These are phyloP conservation scores for Amaurobius ferox DNA, from an alignment of 2,888 invertebrate genomes.

Conservation along the genomic window DNA sequence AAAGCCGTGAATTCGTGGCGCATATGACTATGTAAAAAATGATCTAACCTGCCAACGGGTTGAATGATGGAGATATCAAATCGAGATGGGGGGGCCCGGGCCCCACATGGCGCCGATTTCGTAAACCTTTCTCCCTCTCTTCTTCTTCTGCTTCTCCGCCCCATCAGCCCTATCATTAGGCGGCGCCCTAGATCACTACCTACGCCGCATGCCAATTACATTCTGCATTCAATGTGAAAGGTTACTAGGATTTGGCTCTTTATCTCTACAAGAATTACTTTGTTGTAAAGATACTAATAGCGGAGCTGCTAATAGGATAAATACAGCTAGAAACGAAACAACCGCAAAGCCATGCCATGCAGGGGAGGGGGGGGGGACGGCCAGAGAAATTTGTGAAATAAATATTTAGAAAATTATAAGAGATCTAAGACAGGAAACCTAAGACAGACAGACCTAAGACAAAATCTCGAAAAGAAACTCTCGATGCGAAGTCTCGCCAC, in stretches of 20 bases:
- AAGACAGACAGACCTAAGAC: too few species aligned
- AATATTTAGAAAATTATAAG: too few species aligned
- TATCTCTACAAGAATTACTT: conserved; percentile 23
- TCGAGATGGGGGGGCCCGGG: conserved; percentile 69
- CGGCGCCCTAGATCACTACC: conserved; percentile 71
- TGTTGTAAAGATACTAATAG: background rate
- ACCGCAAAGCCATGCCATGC: too few species aligned
- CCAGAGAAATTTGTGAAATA: too few species aligned
- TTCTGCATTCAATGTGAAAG: conserved; percentile 7
- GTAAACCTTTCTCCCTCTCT: conserved; percentile 34
- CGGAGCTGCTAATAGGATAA: too few species aligned
- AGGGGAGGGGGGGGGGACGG: too few species aligned
- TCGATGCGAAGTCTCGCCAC: too few species aligned
- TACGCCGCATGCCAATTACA: conserved; percentile 67
- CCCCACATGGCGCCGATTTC: conserved; percentile 71
- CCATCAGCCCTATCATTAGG: conserved; percentile 62
- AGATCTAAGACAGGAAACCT: too few species aligned
- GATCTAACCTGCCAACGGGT: conserved; percentile 62
- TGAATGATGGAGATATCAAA: conserved; percentile 71
- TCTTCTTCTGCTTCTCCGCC: conserved; percentile 37
- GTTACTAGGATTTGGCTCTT: conserved; percentile 44
- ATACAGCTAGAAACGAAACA: too few species aligned
- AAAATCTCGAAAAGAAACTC: too few species aligned
- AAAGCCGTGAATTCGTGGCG: conserved; percentile 41
- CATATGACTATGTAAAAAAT: conserved; percentile 60